Conservation (phyloP, 2,888 invertebrate genomes). For the Cyclophora punctaria region DNA sequence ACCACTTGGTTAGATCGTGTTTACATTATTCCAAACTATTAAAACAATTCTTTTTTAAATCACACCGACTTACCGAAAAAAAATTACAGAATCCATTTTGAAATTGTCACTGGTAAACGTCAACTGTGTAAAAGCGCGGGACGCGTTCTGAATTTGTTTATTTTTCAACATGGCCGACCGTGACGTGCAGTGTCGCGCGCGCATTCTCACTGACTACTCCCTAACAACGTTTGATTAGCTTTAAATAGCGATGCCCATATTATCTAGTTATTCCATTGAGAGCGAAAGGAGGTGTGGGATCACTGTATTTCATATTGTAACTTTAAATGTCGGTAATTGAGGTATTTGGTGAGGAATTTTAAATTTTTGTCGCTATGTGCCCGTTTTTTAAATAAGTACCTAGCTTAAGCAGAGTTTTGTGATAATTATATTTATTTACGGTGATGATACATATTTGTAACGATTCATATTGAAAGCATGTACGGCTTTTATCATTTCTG, state of each 20-base stretch:
- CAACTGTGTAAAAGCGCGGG: slow-evolving; percentile 52
- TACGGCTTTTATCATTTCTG: too few relatives aligned
- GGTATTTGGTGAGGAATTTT: neutral
- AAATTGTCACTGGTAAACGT: slow-evolving; percentile 58
- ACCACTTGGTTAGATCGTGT: too few relatives aligned
- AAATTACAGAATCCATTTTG: slow-evolving; percentile 42
- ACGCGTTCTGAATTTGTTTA: slow-evolving; percentile 46
- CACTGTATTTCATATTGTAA: slow-evolving; percentile 38
- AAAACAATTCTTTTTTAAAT: too few relatives aligned
- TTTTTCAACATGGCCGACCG: slow-evolving; percentile 42
- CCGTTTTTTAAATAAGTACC: too few relatives aligned
- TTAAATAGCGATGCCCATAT: slow-evolving; percentile 77
- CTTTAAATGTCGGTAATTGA: slow-evolving; percentile 22
- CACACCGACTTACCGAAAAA: slow-evolving; percentile 26
- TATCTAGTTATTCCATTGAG: slow-evolving; percentile 76
- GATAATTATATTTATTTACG: too few relatives aligned
- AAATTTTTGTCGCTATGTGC: too few relatives aligned
- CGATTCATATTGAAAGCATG: too few relatives aligned
- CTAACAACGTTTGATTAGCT: slow-evolving; percentile 79
- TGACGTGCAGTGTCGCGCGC: slow-evolving; percentile 51
- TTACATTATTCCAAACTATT: too few relatives aligned
- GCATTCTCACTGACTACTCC: slow-evolving; percentile 71
- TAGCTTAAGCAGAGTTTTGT: too few relatives aligned
- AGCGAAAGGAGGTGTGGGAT: slow-evolving; percentile 51
- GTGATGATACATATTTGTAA: too few relatives aligned